Evolutionary conservation across 23 tunicate genomes (phyloP).

Genomic region (Botrylloides violaceus): DNA sequence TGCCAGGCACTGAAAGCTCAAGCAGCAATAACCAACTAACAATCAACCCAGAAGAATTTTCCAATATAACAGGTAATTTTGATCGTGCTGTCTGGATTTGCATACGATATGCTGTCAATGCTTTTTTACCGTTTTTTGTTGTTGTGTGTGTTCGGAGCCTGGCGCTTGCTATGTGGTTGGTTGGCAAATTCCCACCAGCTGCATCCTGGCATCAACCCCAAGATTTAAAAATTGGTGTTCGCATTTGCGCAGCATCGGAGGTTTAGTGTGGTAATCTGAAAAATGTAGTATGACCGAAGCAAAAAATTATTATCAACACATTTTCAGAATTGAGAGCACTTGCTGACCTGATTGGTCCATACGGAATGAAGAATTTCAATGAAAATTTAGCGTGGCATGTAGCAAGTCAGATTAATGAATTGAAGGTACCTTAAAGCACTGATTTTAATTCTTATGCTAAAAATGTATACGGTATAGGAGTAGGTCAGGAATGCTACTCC

Average conservation of each 20-base stretch:
- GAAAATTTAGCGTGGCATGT: conserved; percentile 95
- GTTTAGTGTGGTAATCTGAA: no score
- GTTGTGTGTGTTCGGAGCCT: no score
- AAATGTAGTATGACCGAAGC: background rate
- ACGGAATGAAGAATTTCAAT: conserved; percentile 85
- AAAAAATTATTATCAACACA: background rate
- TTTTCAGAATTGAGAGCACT: conserved; percentile 73
- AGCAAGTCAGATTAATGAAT: conserved; percentile 81
- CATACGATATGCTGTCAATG: no score
- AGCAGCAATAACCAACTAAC: conserved; percentile 41
- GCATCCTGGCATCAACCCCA: no score
- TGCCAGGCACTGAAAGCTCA: conserved; percentile 34
- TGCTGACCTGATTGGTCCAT: conserved; percentile 98
- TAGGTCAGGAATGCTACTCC: no score
- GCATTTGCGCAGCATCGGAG: no score
- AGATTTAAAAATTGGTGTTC: no score
- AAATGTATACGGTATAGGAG: no score
- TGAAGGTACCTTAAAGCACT: conserved; percentile 43
- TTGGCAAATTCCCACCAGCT: no score
- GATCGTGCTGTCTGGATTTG: no score
- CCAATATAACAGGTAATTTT: conserved; percentile 66
- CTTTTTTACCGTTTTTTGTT: no score
- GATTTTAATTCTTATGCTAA: background rate
- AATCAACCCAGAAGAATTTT: conserved; percentile 81
- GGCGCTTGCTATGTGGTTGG: no score